phyloP scores from a whole-genome alignment of 2,888 invertebrate genomes.

The Notocelia uddmanniana region DNA sequence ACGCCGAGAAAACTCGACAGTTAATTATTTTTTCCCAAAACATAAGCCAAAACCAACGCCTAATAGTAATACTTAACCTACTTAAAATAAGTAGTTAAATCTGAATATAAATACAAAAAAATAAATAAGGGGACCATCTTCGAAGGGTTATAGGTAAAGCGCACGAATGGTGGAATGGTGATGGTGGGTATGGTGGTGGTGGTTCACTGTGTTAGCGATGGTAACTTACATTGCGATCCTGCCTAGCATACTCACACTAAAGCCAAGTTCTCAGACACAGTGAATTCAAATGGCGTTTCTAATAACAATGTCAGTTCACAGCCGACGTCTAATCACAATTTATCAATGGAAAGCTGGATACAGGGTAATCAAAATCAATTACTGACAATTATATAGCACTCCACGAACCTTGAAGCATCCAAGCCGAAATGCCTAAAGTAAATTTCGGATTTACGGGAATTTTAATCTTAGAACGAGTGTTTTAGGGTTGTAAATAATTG shows the following conservation, averaged over 20 bases:
- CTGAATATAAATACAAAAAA: too few species aligned
- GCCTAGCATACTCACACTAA: background rate
- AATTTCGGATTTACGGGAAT: background rate
- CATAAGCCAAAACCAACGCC: too few species aligned
- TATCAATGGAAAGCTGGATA: constrained; percentile 30
- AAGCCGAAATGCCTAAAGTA: background rate
- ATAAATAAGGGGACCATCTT: too few species aligned
- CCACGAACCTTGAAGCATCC: background rate
- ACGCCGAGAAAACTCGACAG: too few species aligned
- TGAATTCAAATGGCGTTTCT: background rate
- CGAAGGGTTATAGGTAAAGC: too few species aligned
- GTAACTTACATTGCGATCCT: background rate
- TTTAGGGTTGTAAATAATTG: background rate
- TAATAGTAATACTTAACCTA: too few species aligned
- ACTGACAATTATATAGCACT: constrained; percentile 35
- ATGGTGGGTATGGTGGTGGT: too few species aligned
- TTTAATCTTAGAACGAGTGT: background rate
- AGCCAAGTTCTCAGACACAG: constrained; percentile 7
- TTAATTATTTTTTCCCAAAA: too few species aligned
- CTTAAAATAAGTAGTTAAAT: too few species aligned
- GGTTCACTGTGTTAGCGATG: too few species aligned
- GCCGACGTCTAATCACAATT: constrained; percentile 16
- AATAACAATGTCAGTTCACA: constrained; percentile 23
- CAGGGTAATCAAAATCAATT: constrained; percentile 38
- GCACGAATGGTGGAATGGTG: too few species aligned